Percentiles rank a stretch among this genome's conserved stretches.
Evolutionary conservation across 2,797 vertebrate species (phyloP).

Genomic region (Mormyrus proboscirostris): DNA sequence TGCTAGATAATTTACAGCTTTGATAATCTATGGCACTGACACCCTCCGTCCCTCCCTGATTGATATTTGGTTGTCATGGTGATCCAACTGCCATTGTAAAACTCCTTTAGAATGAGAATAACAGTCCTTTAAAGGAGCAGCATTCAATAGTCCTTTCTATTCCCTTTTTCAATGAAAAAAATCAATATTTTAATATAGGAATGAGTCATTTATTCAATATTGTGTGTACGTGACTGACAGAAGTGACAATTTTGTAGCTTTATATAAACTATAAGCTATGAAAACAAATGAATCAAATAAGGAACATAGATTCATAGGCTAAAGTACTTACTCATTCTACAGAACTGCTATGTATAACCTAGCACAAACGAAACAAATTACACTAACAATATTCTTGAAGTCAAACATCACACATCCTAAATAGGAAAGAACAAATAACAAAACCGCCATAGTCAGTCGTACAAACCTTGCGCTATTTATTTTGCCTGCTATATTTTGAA

Average conservation of each 20-base stretch:
- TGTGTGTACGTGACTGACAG: background rate
- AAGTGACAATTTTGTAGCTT: background rate
- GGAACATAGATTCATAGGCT: background rate
- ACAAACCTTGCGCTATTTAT: background rate
- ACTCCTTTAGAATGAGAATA: background rate
- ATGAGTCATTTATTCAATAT: background rate
- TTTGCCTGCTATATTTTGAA: background rate
- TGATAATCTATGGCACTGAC: slow-evolving; percentile 13
- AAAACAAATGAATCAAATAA: background rate
- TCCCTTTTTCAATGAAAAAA: background rate
- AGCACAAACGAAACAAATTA: background rate
- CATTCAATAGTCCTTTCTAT: background rate
- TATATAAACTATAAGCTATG: background rate
- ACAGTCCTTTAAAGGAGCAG: background rate
- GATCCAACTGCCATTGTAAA: slow-evolving; percentile 11
- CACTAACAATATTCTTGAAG: background rate
- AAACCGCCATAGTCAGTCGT: background rate
- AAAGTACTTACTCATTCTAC: background rate
- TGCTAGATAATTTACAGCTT: background rate
- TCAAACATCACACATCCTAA: background rate
- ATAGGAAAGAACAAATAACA: background rate
- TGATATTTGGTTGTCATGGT: slow-evolving; percentile 24
- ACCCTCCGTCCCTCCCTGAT: background rate
- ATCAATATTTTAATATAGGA: background rate
- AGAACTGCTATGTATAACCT: background rate